A percentile compares a stretch with the other conserved stretches of the same genome.
phyloP scores from a whole-genome alignment of 2,113 vertebrate genomes.

The Megaceryle maxima region DNA sequence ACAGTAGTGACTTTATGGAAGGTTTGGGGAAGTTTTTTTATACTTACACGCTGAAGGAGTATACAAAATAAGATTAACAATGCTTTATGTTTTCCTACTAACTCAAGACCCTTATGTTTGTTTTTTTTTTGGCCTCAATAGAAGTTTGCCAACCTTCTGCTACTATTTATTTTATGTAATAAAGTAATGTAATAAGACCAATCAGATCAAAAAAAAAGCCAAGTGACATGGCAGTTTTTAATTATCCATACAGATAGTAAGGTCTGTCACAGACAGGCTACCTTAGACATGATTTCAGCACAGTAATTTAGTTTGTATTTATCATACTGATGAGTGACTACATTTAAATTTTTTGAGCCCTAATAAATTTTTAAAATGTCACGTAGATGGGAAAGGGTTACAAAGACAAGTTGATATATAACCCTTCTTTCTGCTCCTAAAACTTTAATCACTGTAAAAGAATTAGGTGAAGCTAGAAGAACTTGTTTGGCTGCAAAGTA shows the following conservation, averaged over 20 bases:
- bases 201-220: not conserved
- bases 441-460: slow-evolving; percentile 64
- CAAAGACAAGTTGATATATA: not conserved
- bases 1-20: not conserved
- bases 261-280: not conserved
- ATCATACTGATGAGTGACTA: not conserved
- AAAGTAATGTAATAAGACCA: not conserved
- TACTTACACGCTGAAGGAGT: not conserved
- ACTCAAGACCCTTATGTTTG: not conserved
- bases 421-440: slow-evolving; percentile 17
- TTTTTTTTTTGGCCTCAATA: not conserved
- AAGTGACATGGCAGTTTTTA: not conserved
- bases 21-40: not conserved
- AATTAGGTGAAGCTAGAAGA: slow-evolving; percentile 59
- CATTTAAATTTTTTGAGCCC: not conserved
- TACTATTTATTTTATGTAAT: not conserved
- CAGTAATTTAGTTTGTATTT: not conserved
- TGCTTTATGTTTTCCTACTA: not conserved
- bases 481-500: slow-evolving; percentile 43
- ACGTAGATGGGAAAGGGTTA: slow-evolving; percentile 21
- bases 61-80: not conserved
- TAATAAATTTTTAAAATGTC: not conserved
- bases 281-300: not conserved
- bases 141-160: not conserved
- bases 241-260: not conserved